Evolutionary conservation across 2,113 vertebrate genomes (phyloP), one percentile per base, ranked within the genome.

Genomic region (Marcusenius ussheri): DNA sequence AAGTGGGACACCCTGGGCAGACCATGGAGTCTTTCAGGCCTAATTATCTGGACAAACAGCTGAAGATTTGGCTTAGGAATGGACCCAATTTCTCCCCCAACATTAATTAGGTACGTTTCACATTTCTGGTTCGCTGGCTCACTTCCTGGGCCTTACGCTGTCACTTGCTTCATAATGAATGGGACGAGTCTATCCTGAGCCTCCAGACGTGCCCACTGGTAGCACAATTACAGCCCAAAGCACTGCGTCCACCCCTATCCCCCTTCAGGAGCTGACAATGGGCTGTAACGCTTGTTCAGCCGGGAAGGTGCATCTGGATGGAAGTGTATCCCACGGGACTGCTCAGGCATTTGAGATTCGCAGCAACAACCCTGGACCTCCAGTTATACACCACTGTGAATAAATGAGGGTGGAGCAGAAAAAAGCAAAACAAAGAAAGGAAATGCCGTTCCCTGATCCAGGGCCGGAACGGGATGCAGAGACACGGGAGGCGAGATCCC

Each of bases 31-130:
- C 31, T 24, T 51, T 70, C 46, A 39, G 27, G 19, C 45, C 53
- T 62, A 66, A 85, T 87, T 49, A 90, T 86, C 58, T 62, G 45
- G 47, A 50, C 83, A 87, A 39, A 90, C 56, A 47, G 19, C 13
- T 5, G 42, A 11, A 3, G 21, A 86, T 49, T 46, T 24, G 49
- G 51, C 42, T 27, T 7, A 42, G 45, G 13, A 85, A n/a, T n/a
- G 27, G 24, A 24, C 13, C n/a, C 17, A 50, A 51, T 85, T 24
- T 86, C 56, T 74, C 31, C 56, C 45, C 5, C 15, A n/a, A 35
- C n/a, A 19, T 74, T 90, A 85, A 70, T 49, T 87, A 74, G 89
- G 47, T 35, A 47, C 35, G 56, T 74, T 47, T 47, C 50, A 58
- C 5, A 9, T 83, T 87, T 87, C 84, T 56, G 83, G 46, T 19